A percentile compares a stretch with the other conserved stretches of the same genome.
These are phyloP conservation scores for Tipula unca DNA, from an alignment of 2,888 invertebrate genomes.

Conservation along the genomic window DNA sequence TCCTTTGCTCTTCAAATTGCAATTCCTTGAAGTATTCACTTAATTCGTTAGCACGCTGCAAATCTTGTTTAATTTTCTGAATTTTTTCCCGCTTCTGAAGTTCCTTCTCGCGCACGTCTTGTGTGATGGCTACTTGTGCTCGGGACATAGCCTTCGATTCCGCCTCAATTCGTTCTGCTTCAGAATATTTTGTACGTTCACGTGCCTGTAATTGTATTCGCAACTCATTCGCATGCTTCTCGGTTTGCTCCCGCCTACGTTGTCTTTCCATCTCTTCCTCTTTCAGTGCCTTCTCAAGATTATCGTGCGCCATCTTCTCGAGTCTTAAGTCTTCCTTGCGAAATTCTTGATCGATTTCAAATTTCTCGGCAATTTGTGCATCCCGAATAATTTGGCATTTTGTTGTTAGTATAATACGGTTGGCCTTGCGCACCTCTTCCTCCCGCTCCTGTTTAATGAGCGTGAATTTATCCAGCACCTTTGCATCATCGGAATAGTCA, in stretches of 20 bases:
- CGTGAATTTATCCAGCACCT: slow-evolving; percentile 47
- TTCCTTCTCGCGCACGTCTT: slow-evolving; percentile 35
- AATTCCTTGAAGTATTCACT: slow-evolving; percentile 36
- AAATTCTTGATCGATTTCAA: slow-evolving; percentile 33
- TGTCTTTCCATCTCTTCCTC: slow-evolving; percentile 35
- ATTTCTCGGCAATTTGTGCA: slow-evolving; percentile 66
- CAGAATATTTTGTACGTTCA: slow-evolving; percentile 36
- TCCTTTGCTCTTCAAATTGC: slow-evolving; percentile 37
- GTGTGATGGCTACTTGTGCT: slow-evolving; percentile 32
- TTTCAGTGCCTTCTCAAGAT: slow-evolving; percentile 32
- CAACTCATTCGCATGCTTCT: slow-evolving; percentile 37
- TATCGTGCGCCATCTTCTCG: slow-evolving; percentile 36
- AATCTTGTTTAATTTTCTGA: slow-evolving; percentile 35
- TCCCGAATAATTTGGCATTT: slow-evolving; percentile 80
- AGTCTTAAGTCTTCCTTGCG: slow-evolving; percentile 37
- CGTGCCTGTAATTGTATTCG: slow-evolving; percentile 35
- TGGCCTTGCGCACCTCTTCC: slow-evolving; percentile 62
- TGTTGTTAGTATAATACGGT: slow-evolving; percentile 69
- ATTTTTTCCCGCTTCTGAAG: slow-evolving; percentile 32
- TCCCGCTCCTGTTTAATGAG: slow-evolving; percentile 40
- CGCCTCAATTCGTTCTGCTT: slow-evolving; percentile 38
- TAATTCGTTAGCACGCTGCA: slow-evolving; percentile 36
- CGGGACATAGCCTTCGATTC: slow-evolving; percentile 35
- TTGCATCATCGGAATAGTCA: slow-evolving; percentile 43
- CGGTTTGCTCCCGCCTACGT: slow-evolving; percentile 30